Conservation (phyloP, 2,888 invertebrate genomes). For the Danaus chrysippus region DNA sequence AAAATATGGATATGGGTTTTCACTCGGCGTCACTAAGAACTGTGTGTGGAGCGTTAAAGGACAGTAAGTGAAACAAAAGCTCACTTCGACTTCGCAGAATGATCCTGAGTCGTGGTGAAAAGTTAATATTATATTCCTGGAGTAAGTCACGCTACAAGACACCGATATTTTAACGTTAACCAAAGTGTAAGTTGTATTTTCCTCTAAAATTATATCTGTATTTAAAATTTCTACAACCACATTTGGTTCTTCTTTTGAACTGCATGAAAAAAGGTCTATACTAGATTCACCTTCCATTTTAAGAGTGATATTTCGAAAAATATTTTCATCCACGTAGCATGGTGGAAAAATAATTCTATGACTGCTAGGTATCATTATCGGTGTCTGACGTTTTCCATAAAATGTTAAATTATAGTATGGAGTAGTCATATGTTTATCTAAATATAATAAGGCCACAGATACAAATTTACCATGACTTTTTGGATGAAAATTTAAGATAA, state of each 20-base stretch:
- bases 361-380: conserved; percentile 50
- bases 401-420: conserved; percentile 69
- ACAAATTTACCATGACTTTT: conserved; percentile 59
- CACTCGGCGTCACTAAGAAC: conserved; percentile 40
- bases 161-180: conserved; percentile 50
- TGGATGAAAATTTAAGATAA: conserved; percentile 59
- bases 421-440: conserved; percentile 59
- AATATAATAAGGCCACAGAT: conserved; percentile 56
- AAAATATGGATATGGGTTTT: conserved; percentile 66
- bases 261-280: conserved; percentile 48
- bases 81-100: conserved; percentile 58
- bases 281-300: conserved; percentile 46
- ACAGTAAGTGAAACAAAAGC: conserved; percentile 61
- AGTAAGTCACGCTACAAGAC: conserved; percentile 39
- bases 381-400: conserved; percentile 51
- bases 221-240: conserved; percentile 45
- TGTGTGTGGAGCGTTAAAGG: conserved; percentile 59
- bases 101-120: conserved; percentile 57
- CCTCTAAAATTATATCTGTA: conserved; percentile 34
- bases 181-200: conserved; percentile 41
- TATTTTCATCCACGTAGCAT: conserved; percentile 44
- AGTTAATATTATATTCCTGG: conserved; percentile 43
- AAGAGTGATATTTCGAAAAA: conserved; percentile 44
- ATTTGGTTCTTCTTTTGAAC: conserved; percentile 48
- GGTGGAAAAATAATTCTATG: conserved; percentile 64